phyloP scores from a whole-genome alignment of 2,797 vertebrate genomes.

The Brachyalestes nurse region DNA sequence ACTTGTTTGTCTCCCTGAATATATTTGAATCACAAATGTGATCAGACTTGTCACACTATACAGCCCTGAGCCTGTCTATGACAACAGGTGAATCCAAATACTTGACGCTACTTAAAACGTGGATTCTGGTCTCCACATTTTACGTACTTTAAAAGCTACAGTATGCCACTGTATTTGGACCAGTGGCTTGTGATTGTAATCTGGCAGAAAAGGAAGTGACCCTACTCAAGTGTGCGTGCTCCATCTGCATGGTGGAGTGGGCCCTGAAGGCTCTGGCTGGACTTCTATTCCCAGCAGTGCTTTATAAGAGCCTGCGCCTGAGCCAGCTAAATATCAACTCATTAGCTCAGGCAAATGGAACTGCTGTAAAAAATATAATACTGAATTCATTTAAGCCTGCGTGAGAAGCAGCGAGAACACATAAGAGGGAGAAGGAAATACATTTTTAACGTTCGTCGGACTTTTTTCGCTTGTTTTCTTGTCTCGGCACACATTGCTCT shows the following conservation, averaged over 20 bases:
- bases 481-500: not conserved
- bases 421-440: conserved; percentile 22
- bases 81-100: not conserved
- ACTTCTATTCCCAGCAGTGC: conserved; percentile 40
- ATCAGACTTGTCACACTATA: no score
- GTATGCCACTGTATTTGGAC: not conserved
- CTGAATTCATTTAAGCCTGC: conserved; percentile 46
- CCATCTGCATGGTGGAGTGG: conserved; percentile 50
- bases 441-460: not conserved
- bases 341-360: conserved; percentile 55
- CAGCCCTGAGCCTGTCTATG: not conserved
- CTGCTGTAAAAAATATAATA: conserved; percentile 43
- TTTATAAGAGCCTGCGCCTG: conserved; percentile 37
- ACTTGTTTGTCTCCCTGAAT: no score
- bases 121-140: not conserved
- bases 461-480: not conserved
- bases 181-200: conserved; percentile 27
- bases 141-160: not conserved
- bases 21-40: no score
- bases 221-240: conserved; percentile 30
- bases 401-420: conserved; percentile 2
- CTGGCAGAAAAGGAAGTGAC: conserved; percentile 23
- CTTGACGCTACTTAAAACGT: not conserved
- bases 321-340: conserved; percentile 56
- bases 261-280: conserved; percentile 22